Evolutionary conservation across 2,113 vertebrate species (phyloP), one percentile per base, ranked within the genome.

Genomic region (Oophaga pumilio): DNA sequence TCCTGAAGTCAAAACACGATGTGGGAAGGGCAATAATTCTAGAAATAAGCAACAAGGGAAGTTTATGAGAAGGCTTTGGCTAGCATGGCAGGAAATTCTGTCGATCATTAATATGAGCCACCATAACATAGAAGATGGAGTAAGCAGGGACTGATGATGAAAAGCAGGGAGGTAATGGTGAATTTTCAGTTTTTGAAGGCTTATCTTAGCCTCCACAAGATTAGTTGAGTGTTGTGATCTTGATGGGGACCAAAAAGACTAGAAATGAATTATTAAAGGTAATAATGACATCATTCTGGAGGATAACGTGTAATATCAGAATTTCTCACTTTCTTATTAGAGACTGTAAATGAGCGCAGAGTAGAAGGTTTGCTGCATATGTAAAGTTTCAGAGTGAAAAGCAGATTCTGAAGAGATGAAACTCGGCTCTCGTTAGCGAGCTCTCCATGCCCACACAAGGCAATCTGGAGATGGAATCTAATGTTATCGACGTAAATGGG

Each of bases 391-490:
- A 22, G 15, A 49, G 33, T 43, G 33, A 5, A 49, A 66, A 24
- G 60, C 20, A 83, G 81, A 66, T 68, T 52, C 64, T 49, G 60
- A 52, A 7, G 18, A 81, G 53, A 26, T 52, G 8, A 17, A 18
- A 15, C 24, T 28, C 64, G 2, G 6, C 24, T 69, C 24, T 26
- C 52, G 15, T 53, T 84, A 84, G 53, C 9, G 11, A 22, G 68
- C 24, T 28, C 66, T 52, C 50, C 52, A 57, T 84, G 82, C 24
- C 82, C 82, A 73, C 82, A 84, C 68, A 73, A 73, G 68, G 82
- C 24, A 28, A 73, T 73, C 20, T 71, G 49, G 6, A 84, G 68
- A 71, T 73, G 64, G 64, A 56, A 84, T 28, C n/a, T 82, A 68
- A 62, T 82, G 18, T 52, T 82, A 22, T 60, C 28, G 59, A 26